Percentiles rank a stretch among this genome's conserved stretches.
These are phyloP conservation scores for Felis catus DNA, from an alignment of 2,113 vertebrate genomes.

Conservation along the genomic window F.catus_Fca126_mat1.0 CM031418.1:76352501-76353000, in stretches of 20 bases:
- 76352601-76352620: not conserved
- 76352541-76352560: not conserved
- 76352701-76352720: not conserved
- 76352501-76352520: not conserved
- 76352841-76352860: slow-evolving; percentile 41
- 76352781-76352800: not conserved
- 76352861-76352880: not conserved
- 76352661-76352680: not conserved
- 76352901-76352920: slow-evolving; percentile 49
- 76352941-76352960: slow-evolving; percentile 73
- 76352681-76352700: slow-evolving; percentile 10
- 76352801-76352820: slow-evolving; percentile 47
- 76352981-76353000: slow-evolving; percentile 79
- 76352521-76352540: slow-evolving; percentile 5
- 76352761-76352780: not conserved
- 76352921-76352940: slow-evolving; percentile 74
- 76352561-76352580: not conserved
- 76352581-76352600: not conserved
- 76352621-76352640: not conserved
- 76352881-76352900: slow-evolving; percentile 46
- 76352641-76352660: not conserved
- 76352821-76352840: not conserved
- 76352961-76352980: slow-evolving; percentile 69
- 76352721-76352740: not conserved
- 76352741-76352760: not conserved